These are phyloP conservation scores for Bombus cullumanus DNA, from an alignment of 1,140 invertebrate genomes.

Conservation along the genomic window DNA sequence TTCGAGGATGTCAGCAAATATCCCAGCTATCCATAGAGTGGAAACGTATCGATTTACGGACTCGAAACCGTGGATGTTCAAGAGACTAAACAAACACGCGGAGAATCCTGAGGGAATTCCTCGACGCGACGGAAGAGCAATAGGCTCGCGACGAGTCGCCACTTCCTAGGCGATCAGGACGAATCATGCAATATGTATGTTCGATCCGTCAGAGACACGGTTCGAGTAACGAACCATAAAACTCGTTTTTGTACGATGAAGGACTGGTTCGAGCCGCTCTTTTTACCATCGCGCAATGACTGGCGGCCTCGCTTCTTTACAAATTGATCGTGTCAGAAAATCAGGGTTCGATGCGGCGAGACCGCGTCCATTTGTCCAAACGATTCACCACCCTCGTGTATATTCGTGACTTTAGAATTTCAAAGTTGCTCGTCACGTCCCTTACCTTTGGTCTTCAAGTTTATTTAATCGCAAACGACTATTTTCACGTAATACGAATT, in stretches of 20 bases:
- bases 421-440: no score
- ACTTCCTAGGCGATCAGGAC: conserved; percentile 63
- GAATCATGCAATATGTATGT: conserved; percentile 74
- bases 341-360: conserved; percentile 13
- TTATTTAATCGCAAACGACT: no score
- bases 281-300: conserved; percentile 54
- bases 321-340: conserved; percentile 67
- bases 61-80: neutral
- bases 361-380: conserved; percentile 47
- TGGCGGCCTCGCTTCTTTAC: conserved; percentile 62
- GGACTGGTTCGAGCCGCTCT: conserved; percentile 54
- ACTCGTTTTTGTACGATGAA: conserved; percentile 67
- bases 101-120: conserved; percentile 7
- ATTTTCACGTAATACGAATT: no score
- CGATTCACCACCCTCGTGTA: neutral
- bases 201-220: conserved; percentile 60
- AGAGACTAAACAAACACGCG: neutral
- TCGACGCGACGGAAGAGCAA: conserved; percentile 41
- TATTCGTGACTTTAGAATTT: neutral
- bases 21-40: neutral
- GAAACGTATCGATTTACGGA: neutral
- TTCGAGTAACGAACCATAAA: conserved; percentile 71
- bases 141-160: conserved; percentile 39
- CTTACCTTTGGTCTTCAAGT: no score
- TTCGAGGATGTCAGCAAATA: neutral